Evolutionary conservation across 2,888 invertebrate species (phyloP), one percentile per base, ranked within the genome.

Genomic region (Heliothis peltigera): DNA sequence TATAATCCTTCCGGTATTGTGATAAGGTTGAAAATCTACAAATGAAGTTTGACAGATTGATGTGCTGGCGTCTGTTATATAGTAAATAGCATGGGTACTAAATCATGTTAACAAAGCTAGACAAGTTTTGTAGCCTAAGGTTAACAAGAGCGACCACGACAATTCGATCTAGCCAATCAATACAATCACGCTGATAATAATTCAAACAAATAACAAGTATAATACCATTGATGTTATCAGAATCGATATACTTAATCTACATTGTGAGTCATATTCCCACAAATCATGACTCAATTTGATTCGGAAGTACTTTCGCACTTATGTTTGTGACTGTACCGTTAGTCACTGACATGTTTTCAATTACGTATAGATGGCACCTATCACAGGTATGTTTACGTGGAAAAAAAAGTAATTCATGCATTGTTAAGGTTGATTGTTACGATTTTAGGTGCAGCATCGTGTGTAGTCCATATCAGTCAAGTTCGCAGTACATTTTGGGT

Each of bases 131-230:
- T 39, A 57, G 43, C 19, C 39, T 43, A 52, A 61, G 74, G 64
- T 79, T 57, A 75, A 59, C 19, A 67, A 44, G 57, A 44, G 21
- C 48, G 60, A 55, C 28, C 55, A 55, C 49, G 60, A 75, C 80
- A 67, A 75, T 57, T 67, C 43, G 66, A 61, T 77, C 55, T 39
- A 69, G 47, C 56, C 61, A 71, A 80, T 79, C 70, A 57, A 68
- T 63, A 55, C 19, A 47, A 43, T 44, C 32, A n/a, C 15, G 55
- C 47, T 25, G 39, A 66, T 60, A 65, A 53, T 6, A 55, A 75
- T 75, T 58, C 49, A 67, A 49, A 55, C 57, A 63, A 64, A 79
- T 66, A 79, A 53, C 18, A 47, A 48, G 28, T 28, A 15, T 58
- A 44, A 48, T 55, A 42, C 32, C 59, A 63, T 61, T 55, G 49